Evolutionary conservation across 1,140 invertebrate genomes (phyloP).

Genomic region (Agrypnia vestita): DNA sequence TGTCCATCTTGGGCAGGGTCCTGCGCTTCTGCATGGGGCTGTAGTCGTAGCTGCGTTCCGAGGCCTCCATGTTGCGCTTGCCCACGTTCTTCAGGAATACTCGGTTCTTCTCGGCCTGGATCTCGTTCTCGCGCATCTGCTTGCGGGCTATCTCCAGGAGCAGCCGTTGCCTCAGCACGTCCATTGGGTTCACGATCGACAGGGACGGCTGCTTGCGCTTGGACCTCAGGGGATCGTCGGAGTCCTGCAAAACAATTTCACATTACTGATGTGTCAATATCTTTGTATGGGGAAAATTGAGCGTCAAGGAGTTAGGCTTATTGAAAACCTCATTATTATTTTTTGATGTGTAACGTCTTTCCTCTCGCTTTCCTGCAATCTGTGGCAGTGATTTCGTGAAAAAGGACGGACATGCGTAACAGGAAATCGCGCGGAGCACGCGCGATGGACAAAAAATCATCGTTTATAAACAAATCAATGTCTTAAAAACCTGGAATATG

Average conservation of each 20-base stretch:
- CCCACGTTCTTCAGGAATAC: conserved; percentile 75
- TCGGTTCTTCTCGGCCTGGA: conserved; percentile 75
- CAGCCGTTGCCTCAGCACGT: conserved; percentile 82
- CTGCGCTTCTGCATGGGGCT: conserved; percentile 42
- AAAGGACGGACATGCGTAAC: too few species aligned
- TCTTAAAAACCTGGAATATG: too few species aligned
- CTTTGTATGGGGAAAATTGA: too few species aligned
- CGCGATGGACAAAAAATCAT: too few species aligned
- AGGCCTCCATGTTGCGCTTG: conserved; percentile 67
- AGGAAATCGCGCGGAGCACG: too few species aligned
- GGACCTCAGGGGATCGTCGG: conserved; percentile 60
- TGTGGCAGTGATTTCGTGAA: too few species aligned
- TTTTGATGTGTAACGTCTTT: too few species aligned
- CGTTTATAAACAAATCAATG: too few species aligned
- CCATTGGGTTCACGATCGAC: conserved; percentile 85
- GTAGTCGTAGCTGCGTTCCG: conserved; percentile 27
- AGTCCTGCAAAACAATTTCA: conserved; percentile 39
- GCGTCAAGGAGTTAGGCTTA: too few species aligned
- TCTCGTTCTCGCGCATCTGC: conserved; percentile 78
- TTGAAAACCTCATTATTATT: too few species aligned
- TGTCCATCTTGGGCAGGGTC: conserved; percentile 30
- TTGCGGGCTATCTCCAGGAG: conserved; percentile 83
- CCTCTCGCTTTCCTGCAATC: too few species aligned
- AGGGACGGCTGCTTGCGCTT: conserved; percentile 80
- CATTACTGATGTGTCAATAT: too few species aligned